phyloP scores from a whole-genome alignment of 2,888 invertebrate genomes.

The Eupeodes latifasciatus region DNA sequence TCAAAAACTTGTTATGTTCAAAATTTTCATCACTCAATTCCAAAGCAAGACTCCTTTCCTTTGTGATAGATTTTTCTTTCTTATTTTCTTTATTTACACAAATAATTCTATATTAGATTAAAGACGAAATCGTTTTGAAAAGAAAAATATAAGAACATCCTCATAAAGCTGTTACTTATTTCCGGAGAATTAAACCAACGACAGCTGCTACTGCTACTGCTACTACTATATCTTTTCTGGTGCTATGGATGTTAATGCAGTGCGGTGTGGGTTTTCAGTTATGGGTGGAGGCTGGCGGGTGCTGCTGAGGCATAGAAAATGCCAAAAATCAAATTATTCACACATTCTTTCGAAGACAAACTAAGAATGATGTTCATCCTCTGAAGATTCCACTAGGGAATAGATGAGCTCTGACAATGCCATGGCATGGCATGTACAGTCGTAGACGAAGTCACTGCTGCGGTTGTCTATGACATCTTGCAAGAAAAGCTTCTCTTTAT shows the following conservation, averaged over 20 bases:
- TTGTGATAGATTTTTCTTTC: neutral
- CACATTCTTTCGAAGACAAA: constrained; percentile 58
- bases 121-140: constrained; percentile 4
- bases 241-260: no score
- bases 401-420: constrained; percentile 59
- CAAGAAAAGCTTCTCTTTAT: neutral
- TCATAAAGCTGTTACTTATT: constrained; percentile 73
- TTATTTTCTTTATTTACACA: neutral
- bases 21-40: no score
- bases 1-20: no score
- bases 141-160: constrained; percentile 49
- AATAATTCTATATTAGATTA: constrained; percentile 25
- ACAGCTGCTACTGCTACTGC: constrained; percentile 45
- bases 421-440: constrained; percentile 7
- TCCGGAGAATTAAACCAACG: constrained; percentile 71
- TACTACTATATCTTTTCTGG: no score
- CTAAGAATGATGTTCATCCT: constrained; percentile 61
- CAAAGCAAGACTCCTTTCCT: no score
- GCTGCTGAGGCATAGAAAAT: constrained; percentile 39
- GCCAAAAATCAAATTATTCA: constrained; percentile 68
- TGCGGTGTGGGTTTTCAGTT: no score
- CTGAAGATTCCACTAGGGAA: constrained; percentile 65
- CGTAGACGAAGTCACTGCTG: neutral
- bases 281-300: no score
- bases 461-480: constrained; percentile 10